phyloP scores from a whole-genome alignment of 2,888 invertebrate species.

The Antheraea assamensis region DNA sequence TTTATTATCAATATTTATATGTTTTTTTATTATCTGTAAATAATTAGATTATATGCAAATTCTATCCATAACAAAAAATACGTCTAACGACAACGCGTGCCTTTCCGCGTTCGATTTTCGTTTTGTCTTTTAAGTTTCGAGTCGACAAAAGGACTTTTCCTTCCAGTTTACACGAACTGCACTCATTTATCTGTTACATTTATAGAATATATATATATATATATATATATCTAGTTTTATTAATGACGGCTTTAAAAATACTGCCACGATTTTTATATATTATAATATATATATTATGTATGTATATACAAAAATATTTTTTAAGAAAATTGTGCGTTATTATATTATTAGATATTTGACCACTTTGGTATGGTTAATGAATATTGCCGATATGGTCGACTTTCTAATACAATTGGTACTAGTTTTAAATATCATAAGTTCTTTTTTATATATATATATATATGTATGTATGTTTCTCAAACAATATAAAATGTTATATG shows the following conservation, averaged over 20 bases:
- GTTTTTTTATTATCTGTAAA: slow-evolving; percentile 48
- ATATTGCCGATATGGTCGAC: slow-evolving; percentile 66
- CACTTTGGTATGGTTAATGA: slow-evolving; percentile 52
- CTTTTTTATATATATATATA: slow-evolving; percentile 46
- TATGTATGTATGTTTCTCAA: slow-evolving; percentile 31
- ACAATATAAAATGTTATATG: slow-evolving; percentile 38
- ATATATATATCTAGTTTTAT: slow-evolving; percentile 22
- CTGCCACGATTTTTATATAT: slow-evolving; percentile 31
- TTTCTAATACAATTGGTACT: slow-evolving; percentile 63
- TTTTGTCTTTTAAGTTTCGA: background rate
- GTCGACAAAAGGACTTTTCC: background rate
- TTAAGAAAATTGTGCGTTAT: slow-evolving; percentile 26
- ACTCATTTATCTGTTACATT: no score
- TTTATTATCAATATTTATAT: background rate
- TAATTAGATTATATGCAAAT: slow-evolving; percentile 40
- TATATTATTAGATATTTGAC: slow-evolving; percentile 72
- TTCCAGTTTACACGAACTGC: slow-evolving; percentile 3
- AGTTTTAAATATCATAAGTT: slow-evolving; percentile 35
- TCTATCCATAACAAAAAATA: background rate
- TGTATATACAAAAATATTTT: slow-evolving; percentile 1
- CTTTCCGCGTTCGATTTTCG: background rate
- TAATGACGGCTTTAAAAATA: slow-evolving; percentile 26
- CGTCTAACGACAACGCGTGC: no score
- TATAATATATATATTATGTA: slow-evolving; percentile 27
- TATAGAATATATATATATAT: slow-evolving; percentile 23